Evolutionary conservation across 2,113 vertebrate genomes (phyloP), one percentile per base, ranked within the genome.

Genomic region (Hiodon tergisus): DNA sequence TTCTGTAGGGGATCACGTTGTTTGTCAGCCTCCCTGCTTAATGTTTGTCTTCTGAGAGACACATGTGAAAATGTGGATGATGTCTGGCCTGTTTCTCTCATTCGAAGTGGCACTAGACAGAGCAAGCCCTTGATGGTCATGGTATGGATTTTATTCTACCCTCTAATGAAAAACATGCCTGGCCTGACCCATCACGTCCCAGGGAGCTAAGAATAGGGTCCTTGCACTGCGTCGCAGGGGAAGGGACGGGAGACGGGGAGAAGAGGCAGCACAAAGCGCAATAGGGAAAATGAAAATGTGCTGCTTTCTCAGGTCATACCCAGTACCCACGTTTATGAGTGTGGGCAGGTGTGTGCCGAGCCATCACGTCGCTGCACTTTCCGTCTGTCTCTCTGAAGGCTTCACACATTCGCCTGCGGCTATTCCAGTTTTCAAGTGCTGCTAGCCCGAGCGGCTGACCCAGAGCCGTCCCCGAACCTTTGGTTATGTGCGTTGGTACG

Each of bases 111-210:
- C 13, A 13, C 13, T 14, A 60, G 13, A 51, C 16, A 67, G 6
- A 31, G 16, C 47, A 14, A 69, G 51, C 9, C 47, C 67, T 31
- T 31, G 31, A 51, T 69, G 13, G 51, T 46, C 11, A 31, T 14
- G 5, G 55, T 53, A 72, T 11, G 6, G 46, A 48, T 74, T 72
- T 11, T 67, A 55, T 46, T 48, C n/a, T 67, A 50, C 58, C 74
- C 46, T n/a, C 31, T 67, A 70, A 75, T 73, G 65, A 72, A 57
- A 65, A 59, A 63, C 46, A 9, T 16, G 68, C 77, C 77, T 63
- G 57, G 63, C 57, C 59, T 47, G 63, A 72, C 59, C 75, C 50
- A n/a, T 72, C 54, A 74, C 66, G 67, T 77, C 47, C 61, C 67
- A 5, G 54, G 8, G 46, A 16, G 59, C 17, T 67, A 71, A 72